Percentiles rank a stretch among this genome's conserved stretches.
Evolutionary conservation across 1,140 invertebrate genomes (phyloP).

Genomic region (Chelonus insularis): DNA sequence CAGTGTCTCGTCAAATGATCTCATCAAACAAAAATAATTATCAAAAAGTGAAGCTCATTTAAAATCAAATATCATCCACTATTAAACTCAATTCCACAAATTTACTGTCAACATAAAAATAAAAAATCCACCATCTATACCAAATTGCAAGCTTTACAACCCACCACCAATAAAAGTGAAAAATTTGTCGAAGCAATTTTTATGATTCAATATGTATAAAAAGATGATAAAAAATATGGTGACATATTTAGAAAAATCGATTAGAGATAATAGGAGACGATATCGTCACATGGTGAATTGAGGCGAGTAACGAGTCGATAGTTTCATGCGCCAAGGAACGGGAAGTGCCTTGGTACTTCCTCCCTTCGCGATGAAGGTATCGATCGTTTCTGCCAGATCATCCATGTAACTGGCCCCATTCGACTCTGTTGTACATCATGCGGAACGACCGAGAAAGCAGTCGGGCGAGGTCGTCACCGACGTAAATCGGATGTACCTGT

Average conservation of each 20-base stretch:
- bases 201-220: not conserved
- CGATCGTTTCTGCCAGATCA: slow-evolving; percentile 37
- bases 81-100: no score
- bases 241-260: slow-evolving; percentile 16
- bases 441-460: slow-evolving; percentile 18
- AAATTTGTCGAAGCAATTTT: not conserved
- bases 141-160: no score
- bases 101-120: no score
- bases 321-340: slow-evolving; percentile 30
- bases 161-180: no score
- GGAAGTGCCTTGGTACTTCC: slow-evolving; percentile 29
- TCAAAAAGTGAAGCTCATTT: no score
- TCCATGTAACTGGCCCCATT: slow-evolving; percentile 35
- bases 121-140: no score
- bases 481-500: slow-evolving; percentile 29
- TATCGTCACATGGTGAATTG: slow-evolving; percentile 23
- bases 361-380: slow-evolving; percentile 19
- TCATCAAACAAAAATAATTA: no score
- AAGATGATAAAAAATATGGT: not conserved
- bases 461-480: not conserved
- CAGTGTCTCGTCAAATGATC: no score
- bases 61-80: no score
- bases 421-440: slow-evolving; percentile 19
- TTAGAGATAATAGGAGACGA: slow-evolving; percentile 11
- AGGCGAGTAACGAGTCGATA: slow-evolving; percentile 32